These are phyloP conservation scores for Eupithecia centaureata DNA, from an alignment of 2,888 invertebrate species.

Conservation along the genomic window DNA sequence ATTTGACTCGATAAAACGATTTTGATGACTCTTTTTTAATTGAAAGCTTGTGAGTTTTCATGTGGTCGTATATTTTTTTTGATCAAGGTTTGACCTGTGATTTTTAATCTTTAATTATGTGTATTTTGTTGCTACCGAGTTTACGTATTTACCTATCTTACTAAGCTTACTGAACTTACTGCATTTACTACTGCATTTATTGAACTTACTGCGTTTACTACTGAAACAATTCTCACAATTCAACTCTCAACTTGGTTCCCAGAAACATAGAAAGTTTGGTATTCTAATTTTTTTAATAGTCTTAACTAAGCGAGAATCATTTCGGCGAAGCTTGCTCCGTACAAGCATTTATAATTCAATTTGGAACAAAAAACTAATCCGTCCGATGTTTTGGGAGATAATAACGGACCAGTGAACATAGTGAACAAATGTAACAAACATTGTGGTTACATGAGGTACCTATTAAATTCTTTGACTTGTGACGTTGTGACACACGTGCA, in stretches of 20 bases:
- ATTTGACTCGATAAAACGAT: no score
- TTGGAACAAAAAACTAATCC: slow-evolving; percentile 3
- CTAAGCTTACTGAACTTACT: not conserved
- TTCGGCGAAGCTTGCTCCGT: slow-evolving; percentile 7
- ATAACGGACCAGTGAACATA: slow-evolving; percentile 14
- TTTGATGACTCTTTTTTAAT: no score
- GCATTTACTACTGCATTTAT: not conserved
- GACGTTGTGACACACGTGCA: slow-evolving; percentile 34
- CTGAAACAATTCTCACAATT: slow-evolving; percentile 12
- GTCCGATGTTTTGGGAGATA: slow-evolving; percentile 20
- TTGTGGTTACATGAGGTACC: slow-evolving; percentile 19
- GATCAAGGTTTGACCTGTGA: no score
- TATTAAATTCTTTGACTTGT: slow-evolving; percentile 13
- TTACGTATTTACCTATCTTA: no score
- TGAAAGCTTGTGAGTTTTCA: no score
- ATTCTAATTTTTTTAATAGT: slow-evolving; percentile 6
- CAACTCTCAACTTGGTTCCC: slow-evolving; percentile 7
- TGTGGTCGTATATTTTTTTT: no score
- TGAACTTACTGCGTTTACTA: not conserved
- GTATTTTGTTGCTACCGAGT: not conserved
- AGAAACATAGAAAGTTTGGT: slow-evolving; percentile 17
- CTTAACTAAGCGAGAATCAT: not conserved
- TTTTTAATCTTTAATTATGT: not conserved
- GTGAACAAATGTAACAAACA: not conserved
- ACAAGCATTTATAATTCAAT: slow-evolving; percentile 7